A percentile compares a stretch with the other conserved stretches of the same genome.
These are phyloP conservation scores for Drosophila meridionalis DNA, from an alignment of 2,888 invertebrate genomes.

Conservation along the genomic window DNA sequence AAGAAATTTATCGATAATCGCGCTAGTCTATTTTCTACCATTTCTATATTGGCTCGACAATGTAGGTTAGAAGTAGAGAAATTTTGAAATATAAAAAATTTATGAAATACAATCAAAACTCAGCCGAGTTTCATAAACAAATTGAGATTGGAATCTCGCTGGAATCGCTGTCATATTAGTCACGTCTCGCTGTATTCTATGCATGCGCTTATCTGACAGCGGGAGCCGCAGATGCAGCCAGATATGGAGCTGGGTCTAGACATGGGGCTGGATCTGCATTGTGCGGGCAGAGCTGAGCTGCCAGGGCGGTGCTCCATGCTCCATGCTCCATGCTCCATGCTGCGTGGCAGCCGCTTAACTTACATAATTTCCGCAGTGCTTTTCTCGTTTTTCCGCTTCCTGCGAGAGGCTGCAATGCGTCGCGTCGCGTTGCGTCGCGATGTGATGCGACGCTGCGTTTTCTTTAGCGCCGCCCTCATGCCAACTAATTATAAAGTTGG, in stretches of 20 bases:
- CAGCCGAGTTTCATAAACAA: not conserved
- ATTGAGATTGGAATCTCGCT: not conserved
- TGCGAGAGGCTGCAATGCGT: slow-evolving; percentile 33
- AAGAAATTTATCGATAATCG: no score
- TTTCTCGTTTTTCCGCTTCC: slow-evolving; percentile 51
- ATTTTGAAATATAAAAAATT: not conserved
- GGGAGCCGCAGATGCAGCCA: not conserved
- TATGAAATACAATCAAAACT: not conserved
- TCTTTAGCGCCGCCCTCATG: slow-evolving; percentile 47
- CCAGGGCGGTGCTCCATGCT: slow-evolving; percentile 5
- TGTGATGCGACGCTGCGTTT: slow-evolving; percentile 36
- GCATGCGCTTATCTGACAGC: slow-evolving; percentile 16
- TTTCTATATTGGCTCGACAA: no score
- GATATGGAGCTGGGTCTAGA: not conserved
- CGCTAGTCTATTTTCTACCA: no score
- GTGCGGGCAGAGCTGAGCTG: slow-evolving; percentile 7
- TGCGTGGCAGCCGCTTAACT: slow-evolving; percentile 53
- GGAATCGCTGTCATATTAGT: slow-evolving; percentile 10
- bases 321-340: slow-evolving; percentile 12
- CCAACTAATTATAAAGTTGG: slow-evolving; percentile 80
- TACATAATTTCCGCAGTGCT: slow-evolving; percentile 66
- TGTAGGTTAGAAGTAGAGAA: no score
- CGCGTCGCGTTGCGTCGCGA: slow-evolving; percentile 6
- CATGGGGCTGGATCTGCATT: slow-evolving; percentile 5
- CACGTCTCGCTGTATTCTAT: slow-evolving; percentile 10